Base-by-base conservation (phyloP, 2,113 vertebrate genomes). In the Larimichthys polyactis region DNA sequence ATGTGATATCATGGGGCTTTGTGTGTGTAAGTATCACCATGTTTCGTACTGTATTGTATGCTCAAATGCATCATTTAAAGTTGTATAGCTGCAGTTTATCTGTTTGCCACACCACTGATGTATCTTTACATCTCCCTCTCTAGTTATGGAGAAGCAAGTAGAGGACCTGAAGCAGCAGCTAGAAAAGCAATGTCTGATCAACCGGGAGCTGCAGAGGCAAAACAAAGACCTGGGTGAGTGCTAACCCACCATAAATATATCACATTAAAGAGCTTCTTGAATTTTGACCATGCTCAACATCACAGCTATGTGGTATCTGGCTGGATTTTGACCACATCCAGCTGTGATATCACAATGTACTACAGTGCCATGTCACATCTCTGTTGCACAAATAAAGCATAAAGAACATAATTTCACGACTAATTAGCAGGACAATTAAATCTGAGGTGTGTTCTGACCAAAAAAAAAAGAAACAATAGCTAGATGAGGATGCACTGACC, bases 101-200 rank as follows among this genome's bases (percentile, higher is more conserved):
- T 65, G 49, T 78, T 3, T n/a, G 15, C 14, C 0, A 14, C 22
- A 7, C 24, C 15, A 14, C 46, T 3, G 3, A 5, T 55, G 4
- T 46, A 29, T 73, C 0, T 49, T 40, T 0, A 5, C 27, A 27
- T 27, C 27, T 27, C 27, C 2, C 27, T 27, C 27, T 27, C 46
- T 48, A 93, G 92, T 19, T 82, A 96, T 96, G 95, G 95, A 96
- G 89, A 91, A 86, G 40, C 92, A 94, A 81, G 15, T 96, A 11
- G 92, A 94, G 78, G 92, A 95, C 9, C 84, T 96, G 71, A 93
- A 85, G 52, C 91, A 93, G 65, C 94, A 94, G 90, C 89, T 96
- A 36, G 93, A 95, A 76, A 94, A 94, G 54, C 94, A 96, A 74
- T 94, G 90, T 59, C 55, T 89, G 59, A 89, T 95, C 87, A 96